A percentile compares a stretch with the other conserved stretches of the same genome.
Evolutionary conservation across 2,113 vertebrate genomes (phyloP).

Genomic region (Colaptes auratus): DNA sequence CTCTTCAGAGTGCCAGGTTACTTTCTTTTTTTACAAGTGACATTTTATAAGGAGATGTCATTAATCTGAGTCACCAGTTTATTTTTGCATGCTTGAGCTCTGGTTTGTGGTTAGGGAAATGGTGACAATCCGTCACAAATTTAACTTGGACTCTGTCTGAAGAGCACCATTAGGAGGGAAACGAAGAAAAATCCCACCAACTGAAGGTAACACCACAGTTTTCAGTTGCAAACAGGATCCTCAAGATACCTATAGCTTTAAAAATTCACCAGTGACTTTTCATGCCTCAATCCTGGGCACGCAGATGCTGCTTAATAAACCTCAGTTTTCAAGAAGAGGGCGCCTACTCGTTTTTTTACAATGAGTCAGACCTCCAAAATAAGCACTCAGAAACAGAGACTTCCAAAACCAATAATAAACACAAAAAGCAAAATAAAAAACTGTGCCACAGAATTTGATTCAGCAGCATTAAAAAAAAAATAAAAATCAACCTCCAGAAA

Average conservation of each 20-base stretch:
- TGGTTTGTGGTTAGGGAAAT: constrained; percentile 55
- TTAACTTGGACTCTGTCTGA: constrained; percentile 41
- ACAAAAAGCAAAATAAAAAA: constrained; percentile 52
- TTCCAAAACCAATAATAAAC: constrained; percentile 63
- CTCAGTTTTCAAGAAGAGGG: constrained; percentile 18
- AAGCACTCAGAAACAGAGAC: constrained; percentile 5
- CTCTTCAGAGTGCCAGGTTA: constrained; percentile 23
- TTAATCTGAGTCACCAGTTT: constrained; percentile 55
- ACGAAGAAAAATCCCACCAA: constrained; percentile 29
- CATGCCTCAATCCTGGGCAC: constrained; percentile 1
- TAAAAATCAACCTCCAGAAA: neutral
- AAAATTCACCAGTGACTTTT: neutral
- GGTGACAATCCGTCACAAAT: constrained; percentile 59
- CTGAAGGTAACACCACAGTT: constrained; percentile 34
- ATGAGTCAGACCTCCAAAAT: constrained; percentile 47
- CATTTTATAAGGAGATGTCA: constrained; percentile 39
- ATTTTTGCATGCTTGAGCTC: constrained; percentile 45
- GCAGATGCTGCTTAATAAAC: constrained; percentile 19
- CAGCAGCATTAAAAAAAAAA: neutral
- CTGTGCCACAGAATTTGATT: constrained; percentile 44
- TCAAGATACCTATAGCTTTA: neutral
- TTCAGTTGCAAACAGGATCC: neutral
- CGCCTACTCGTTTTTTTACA: constrained; percentile 44
- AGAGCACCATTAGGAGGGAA: constrained; percentile 39
- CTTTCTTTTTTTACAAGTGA: constrained; percentile 66